Evolutionary conservation across 2,888 invertebrate genomes (phyloP).

Genomic region (Xanthia icteritia): DNA sequence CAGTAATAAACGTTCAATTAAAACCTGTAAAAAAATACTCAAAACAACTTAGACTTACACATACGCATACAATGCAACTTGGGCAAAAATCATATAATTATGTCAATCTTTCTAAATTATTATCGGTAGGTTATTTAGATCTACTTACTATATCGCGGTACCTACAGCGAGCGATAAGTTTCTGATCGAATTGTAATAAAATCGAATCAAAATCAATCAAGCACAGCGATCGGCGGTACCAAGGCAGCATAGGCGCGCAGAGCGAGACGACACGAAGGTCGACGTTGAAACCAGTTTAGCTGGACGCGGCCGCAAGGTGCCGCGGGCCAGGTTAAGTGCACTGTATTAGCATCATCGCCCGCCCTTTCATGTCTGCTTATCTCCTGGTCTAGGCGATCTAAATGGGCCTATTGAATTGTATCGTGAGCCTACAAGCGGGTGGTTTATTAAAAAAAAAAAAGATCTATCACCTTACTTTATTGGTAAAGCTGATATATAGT

Average conservation of each 20-base stretch:
- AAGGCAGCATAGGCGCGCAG: constrained; percentile 83
- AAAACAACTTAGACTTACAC: too few species aligned
- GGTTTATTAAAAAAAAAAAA: constrained; percentile 49
- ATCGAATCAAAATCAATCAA: constrained; percentile 83
- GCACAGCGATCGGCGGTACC: constrained; percentile 81
- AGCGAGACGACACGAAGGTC: constrained; percentile 86
- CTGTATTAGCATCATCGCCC: constrained; percentile 88
- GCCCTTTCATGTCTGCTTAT: constrained; percentile 89
- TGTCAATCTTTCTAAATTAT: constrained; percentile 26
- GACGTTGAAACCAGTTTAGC: constrained; percentile 86
- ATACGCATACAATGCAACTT: background rate
- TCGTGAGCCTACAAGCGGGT: constrained; percentile 58
- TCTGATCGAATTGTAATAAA: constrained; percentile 70
- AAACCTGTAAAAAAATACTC: background rate
- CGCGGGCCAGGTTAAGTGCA: constrained; percentile 87
- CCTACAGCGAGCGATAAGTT: constrained; percentile 59
- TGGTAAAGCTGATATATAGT: too few species aligned
- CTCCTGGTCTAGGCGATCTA: constrained; percentile 84
- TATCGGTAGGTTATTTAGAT: constrained; percentile 3
- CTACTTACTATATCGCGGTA: background rate
- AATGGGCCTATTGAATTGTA: constrained; percentile 86
- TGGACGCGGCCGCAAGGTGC: constrained; percentile 87
- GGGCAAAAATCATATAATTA: too few species aligned
- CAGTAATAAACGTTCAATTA: background rate
- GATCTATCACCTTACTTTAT: constrained; percentile 13